A percentile compares a stretch with the other conserved stretches of the same genome.
These are phyloP conservation scores for Cirrhinus molitorella DNA, from an alignment of 2,797 vertebrate genomes.

Conservation along the genomic window DNA sequence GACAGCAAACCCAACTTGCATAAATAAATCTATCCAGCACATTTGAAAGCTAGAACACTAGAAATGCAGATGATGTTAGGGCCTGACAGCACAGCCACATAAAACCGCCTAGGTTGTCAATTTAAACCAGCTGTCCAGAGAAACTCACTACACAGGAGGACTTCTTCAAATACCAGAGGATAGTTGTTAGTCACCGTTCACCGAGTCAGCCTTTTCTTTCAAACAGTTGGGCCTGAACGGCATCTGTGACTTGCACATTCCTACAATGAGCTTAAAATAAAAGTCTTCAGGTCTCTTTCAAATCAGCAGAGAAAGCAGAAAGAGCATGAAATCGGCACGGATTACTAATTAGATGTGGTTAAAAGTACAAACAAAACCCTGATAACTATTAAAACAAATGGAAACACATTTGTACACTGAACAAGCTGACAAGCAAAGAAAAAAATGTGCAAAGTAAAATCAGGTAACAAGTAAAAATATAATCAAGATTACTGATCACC, in stretches of 20 bases:
- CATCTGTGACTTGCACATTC: constrained; percentile 40
- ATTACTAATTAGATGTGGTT: neutral
- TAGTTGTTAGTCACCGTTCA: constrained; percentile 37
- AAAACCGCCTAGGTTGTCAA: neutral
- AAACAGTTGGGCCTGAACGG: constrained; percentile 42
- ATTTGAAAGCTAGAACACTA: neutral
- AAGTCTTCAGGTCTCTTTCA: neutral
- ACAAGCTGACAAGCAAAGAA: too few relatives aligned
- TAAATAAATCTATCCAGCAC: constrained; percentile 16
- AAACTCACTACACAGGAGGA: constrained; percentile 8
- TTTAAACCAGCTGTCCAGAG: constrained; percentile 46
- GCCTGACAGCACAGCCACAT: neutral
- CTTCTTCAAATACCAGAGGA: constrained; percentile 55
- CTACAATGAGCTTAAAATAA: constrained; percentile 20
- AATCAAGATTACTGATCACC: too few relatives aligned
- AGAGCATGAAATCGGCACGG: neutral
- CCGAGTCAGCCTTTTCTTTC: constrained; percentile 59
- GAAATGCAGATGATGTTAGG: constrained; percentile 1
- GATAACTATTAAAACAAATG: neutral
- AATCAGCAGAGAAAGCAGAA: neutral
- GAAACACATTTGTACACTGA: too few relatives aligned
- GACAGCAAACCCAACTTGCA: constrained; percentile 29
- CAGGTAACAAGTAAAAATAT: too few relatives aligned
- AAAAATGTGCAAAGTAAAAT: too few relatives aligned
- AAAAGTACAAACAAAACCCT: neutral